A percentile compares a stretch with the other conserved stretches of the same genome.
These are phyloP conservation scores for Artemia sp. DNA, from an alignment of 2,888 invertebrate genomes.

Conservation along the genomic window DNA sequence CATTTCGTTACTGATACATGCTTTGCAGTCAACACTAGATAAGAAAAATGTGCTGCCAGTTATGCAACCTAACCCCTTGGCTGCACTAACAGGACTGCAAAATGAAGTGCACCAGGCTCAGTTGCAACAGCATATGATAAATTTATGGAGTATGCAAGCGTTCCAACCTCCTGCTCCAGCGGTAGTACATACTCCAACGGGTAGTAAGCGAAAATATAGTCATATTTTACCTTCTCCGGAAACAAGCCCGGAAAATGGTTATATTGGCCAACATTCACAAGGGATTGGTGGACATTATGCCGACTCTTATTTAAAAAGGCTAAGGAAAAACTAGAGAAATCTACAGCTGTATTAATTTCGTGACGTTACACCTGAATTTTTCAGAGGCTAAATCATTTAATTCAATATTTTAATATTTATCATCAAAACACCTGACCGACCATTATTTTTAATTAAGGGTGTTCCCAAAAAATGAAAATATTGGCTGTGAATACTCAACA, in stretches of 20 bases:
- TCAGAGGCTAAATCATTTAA: too few relatives aligned
- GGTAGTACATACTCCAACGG: slow-evolving; percentile 28
- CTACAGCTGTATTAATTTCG: not conserved
- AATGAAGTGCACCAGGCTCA: not conserved
- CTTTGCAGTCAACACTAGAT: slow-evolving; percentile 1
- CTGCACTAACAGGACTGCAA: slow-evolving; percentile 30
- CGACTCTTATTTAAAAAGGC: slow-evolving; percentile 35
- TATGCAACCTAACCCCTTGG: slow-evolving; percentile 27
- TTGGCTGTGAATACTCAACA: too few relatives aligned
- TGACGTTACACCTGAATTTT: not conserved
- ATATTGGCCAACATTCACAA: slow-evolving; percentile 39
- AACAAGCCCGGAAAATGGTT: slow-evolving; percentile 36
- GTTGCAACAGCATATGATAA: not conserved
- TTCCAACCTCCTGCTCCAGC: not conserved
- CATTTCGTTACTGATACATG: slow-evolving; percentile 2
- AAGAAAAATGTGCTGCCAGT: slow-evolving; percentile 26
- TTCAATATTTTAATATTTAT: too few relatives aligned
- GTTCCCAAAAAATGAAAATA: too few relatives aligned
- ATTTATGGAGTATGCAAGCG: not conserved
- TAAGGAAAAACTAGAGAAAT: slow-evolving; percentile 30
- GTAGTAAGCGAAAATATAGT: slow-evolving; percentile 32
- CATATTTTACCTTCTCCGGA: slow-evolving; percentile 37
- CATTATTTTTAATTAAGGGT: too few relatives aligned
- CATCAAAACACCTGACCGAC: too few relatives aligned
- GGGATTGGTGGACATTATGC: slow-evolving; percentile 39